phyloP scores from a whole-genome alignment of 2,797 vertebrate species.

The Pelodytes ibericus region DNA sequence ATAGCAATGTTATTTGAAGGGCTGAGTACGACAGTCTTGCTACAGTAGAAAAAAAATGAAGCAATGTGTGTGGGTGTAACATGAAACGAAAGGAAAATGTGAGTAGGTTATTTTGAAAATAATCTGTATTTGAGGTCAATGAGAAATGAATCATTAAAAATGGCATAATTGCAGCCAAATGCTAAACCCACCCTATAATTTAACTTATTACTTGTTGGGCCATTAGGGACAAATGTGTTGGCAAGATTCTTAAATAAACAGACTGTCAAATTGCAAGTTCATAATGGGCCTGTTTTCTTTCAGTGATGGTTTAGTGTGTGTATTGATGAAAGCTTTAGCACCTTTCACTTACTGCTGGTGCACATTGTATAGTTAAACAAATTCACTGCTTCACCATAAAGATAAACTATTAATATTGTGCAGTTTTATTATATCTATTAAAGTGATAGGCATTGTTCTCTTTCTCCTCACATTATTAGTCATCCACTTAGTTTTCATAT shows the following conservation, averaged over 20 bases:
- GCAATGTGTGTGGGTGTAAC: not conserved
- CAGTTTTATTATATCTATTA: not conserved
- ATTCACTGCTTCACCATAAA: not conserved
- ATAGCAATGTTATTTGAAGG: not conserved
- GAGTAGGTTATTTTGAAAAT: not conserved
- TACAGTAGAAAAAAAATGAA: not conserved
- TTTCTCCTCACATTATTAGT: not conserved
- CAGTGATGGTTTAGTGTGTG: not conserved
- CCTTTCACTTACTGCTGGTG: not conserved
- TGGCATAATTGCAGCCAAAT: constrained; percentile 3
- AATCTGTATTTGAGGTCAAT: constrained; percentile 2
- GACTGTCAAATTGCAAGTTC: not conserved
- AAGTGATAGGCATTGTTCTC: not conserved
- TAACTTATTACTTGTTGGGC: constrained; percentile 7
- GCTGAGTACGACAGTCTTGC: not conserved
- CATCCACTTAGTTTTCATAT: not conserved
- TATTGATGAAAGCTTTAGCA: not conserved
- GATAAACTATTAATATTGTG: not conserved
- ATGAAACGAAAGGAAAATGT: constrained; percentile 3
- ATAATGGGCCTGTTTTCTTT: not conserved
- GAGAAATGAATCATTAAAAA: constrained; percentile 6
- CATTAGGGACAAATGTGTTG: constrained; percentile 6
- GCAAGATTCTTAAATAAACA: constrained; percentile 11
- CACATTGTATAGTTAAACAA: not conserved
- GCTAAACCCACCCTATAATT: not conserved